Base-by-base conservation (phyloP, 1,140 invertebrate species). In the Nautilus pompilius region DNA sequence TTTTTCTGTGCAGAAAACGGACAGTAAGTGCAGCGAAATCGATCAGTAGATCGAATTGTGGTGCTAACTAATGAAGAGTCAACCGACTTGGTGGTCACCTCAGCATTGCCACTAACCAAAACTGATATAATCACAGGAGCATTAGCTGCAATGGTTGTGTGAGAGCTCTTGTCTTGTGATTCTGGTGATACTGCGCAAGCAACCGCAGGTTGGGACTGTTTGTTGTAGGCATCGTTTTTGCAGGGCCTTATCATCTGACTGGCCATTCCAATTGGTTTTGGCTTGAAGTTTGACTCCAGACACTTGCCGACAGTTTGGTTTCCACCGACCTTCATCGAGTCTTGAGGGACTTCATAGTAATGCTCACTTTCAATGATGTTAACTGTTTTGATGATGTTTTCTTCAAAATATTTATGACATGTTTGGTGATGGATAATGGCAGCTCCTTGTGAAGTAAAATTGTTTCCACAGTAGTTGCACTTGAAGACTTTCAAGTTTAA, bases 11-110 rank as follows among this genome's bases (percentile, higher is more conserved):
- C 29, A 5, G 49, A 53, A 24, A 53, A 53, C 29, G 26, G 26
- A 17, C 49, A 53, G 49, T 53, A 53, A 4, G 49, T 53, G 26
- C 49, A 53, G 15, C 29, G 49, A 28, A 53, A 53, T 28, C 49
- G n/a, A 26, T 53, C 49, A 20, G 49, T n/a, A n/a, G n/a, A n/a
- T n/a, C n/a, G n/a, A n/a, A n/a, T n/a, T n/a, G n/a, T n/a, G 22
- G 3, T 28, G 24, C 24, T 53, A 22, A 13, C 26, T 28, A 53
- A 53, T 28, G 5, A 24, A 17, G 6, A 28, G 26, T 41, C n/a
- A n/a, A n/a, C n/a, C n/a, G 36, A 13, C 36, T 41, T 41, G 36
- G 24, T 53, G 26, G 20, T 28, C 49, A 22, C 24, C 24, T 26
- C 5, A 5, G n/a, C n/a, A 28, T 53, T 53, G n/a, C 49, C 49